Percentiles rank a stretch among this genome's conserved stretches.
These are phyloP conservation scores for Telmatherina bonti DNA, from an alignment of 2,797 vertebrate genomes.

Conservation along the genomic window DNA sequence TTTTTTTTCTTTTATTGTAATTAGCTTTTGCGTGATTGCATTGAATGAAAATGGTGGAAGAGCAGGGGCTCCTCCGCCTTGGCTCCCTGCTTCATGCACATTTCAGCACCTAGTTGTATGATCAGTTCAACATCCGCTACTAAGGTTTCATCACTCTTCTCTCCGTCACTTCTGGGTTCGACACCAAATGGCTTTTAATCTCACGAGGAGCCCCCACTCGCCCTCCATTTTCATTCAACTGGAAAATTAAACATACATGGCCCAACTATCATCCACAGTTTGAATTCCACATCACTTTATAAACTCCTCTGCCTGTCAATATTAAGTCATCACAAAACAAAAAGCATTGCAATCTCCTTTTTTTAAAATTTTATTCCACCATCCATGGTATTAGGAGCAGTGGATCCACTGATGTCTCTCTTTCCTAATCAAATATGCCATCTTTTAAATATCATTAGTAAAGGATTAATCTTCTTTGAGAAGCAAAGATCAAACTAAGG, in stretches of 20 bases:
- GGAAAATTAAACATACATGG: no score
- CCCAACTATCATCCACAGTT: not conserved
- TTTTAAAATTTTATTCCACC: constrained; percentile 33
- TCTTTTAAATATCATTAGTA: constrained; percentile 69
- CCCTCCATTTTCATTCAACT: no score
- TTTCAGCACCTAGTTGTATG: not conserved
- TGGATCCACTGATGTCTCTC: constrained; percentile 42
- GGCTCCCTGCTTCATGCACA: not conserved
- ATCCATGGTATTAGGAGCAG: not conserved
- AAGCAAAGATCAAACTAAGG: constrained; percentile 72
- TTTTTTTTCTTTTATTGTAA: no score
- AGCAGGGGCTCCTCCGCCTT: not conserved
- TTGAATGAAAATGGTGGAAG: not conserved
- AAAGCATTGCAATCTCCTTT: no score
- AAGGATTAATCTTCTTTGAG: constrained; percentile 70
- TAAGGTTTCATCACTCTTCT: constrained; percentile 94
- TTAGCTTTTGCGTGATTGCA: not conserved
- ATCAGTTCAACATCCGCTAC: constrained; percentile 97
- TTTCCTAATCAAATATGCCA: constrained; percentile 62
- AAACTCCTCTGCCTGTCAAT: constrained; percentile 31
- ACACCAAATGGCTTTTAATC: constrained; percentile 12
- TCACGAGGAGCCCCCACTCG: no score
- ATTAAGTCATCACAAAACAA: constrained; percentile 10
- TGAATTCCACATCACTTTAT: constrained; percentile 38
- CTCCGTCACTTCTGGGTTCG: constrained; percentile 90